Conservation (phyloP, 2,797 vertebrate genomes). For the Neomorphus geoffroyi region DNA sequence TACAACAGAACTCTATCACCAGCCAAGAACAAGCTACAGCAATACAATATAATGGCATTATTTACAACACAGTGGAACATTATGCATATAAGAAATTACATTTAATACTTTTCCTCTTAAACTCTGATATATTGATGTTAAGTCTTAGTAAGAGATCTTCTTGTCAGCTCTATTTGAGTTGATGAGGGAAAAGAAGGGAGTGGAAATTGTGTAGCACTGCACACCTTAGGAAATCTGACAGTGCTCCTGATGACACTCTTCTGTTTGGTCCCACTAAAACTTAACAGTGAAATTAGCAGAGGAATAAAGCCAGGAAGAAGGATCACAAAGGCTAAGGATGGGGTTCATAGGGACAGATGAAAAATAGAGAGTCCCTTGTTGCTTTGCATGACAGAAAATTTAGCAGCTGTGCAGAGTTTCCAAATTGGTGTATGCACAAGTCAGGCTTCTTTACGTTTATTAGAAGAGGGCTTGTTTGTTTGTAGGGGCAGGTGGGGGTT, state of each 20-base stretch:
- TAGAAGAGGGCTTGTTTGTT: background rate
- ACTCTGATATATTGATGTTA: background rate
- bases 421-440: background rate
- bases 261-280: background rate
- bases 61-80: slow-evolving; percentile 46
- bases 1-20: slow-evolving; percentile 43
- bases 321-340: background rate
- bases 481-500: background rate
- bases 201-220: background rate
- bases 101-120: slow-evolving; percentile 54
- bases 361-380: background rate
- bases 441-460: background rate
- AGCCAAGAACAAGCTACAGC: slow-evolving; percentile 50
- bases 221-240: background rate
- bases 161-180: background rate
- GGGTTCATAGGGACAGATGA: background rate
- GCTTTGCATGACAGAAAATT: background rate
- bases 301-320: background rate
- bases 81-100: slow-evolving; percentile 52
- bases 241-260: background rate
- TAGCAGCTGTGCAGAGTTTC: background rate
- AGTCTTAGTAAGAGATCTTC: background rate
- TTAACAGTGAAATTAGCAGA: background rate
- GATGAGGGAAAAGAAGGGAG: background rate
- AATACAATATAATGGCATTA: slow-evolving; percentile 39